Conservation (phyloP, 2,113 vertebrate species). For the Oriolus oriolus region DNA sequence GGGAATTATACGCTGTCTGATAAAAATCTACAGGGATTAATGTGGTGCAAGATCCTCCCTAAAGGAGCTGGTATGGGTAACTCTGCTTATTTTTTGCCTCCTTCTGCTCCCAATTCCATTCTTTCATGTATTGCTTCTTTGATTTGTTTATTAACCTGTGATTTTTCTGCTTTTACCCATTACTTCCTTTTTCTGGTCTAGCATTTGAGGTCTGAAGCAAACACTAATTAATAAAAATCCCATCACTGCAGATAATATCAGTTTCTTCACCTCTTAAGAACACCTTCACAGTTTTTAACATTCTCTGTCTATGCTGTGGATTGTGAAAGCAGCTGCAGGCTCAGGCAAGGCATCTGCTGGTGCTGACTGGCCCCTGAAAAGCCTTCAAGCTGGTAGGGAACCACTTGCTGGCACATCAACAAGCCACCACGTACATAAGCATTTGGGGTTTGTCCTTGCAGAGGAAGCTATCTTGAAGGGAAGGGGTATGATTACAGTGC, state of each 20-base stretch:
- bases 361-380: neutral
- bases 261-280: neutral
- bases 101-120: neutral
- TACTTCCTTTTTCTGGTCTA: neutral
- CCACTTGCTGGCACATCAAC: neutral
- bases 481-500: neutral
- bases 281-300: neutral
- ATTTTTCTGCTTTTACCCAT: neutral
- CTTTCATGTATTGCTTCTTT: neutral
- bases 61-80: neutral
- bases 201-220: neutral
- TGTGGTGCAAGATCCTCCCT: neutral
- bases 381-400: neutral
- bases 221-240: neutral
- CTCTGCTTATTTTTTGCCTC: neutral
- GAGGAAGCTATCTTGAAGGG: neutral
- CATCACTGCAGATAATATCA: neutral
- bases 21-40: neutral
- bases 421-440: neutral
- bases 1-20: neutral
- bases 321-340: neutral
- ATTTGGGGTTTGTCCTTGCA: neutral
- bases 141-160: neutral
- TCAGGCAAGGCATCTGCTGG: neutral
- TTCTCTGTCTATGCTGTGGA: neutral